These are phyloP conservation scores for Chrysolina oricalcia DNA, from an alignment of 2,888 invertebrate genomes.

Conservation along the genomic window DNA sequence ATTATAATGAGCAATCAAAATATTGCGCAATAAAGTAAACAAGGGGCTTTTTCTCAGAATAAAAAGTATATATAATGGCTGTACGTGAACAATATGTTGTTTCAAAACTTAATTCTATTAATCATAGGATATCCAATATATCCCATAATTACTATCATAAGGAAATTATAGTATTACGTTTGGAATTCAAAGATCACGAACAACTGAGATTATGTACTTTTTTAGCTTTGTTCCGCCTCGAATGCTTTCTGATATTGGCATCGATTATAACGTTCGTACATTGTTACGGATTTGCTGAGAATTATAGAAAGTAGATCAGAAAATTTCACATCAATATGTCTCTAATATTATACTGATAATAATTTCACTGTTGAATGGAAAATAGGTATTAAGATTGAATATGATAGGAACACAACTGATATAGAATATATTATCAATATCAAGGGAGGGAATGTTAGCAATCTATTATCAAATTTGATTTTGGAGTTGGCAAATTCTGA, in stretches of 20 bases:
- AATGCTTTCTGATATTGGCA: constrained; percentile 1
- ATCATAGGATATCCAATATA: constrained; percentile 1
- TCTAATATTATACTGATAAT: too few species aligned
- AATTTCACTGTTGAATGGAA: too few species aligned
- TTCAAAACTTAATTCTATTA: constrained; percentile 10
- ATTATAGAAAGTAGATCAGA: neutral
- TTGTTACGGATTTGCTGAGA: neutral
- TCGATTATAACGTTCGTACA: neutral
- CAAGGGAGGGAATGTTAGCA: too few species aligned
- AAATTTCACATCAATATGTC: neutral
- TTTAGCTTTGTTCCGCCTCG: constrained; percentile 9
- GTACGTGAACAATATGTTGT: constrained; percentile 9
- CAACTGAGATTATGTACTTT: neutral
- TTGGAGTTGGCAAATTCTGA: too few species aligned
- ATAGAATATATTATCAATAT: too few species aligned
- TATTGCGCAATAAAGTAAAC: neutral
- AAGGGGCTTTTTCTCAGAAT: neutral
- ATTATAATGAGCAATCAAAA: neutral
- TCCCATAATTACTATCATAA: constrained; percentile 2
- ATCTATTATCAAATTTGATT: too few species aligned
- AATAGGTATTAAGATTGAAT: too few species aligned
- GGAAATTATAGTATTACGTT: neutral
- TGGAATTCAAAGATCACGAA: constrained; percentile 9
- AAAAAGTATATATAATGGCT: neutral
- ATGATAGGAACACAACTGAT: too few species aligned